phyloP scores from a whole-genome alignment of 2,888 invertebrate genomes.

The Orthosia gracilis region DNA sequence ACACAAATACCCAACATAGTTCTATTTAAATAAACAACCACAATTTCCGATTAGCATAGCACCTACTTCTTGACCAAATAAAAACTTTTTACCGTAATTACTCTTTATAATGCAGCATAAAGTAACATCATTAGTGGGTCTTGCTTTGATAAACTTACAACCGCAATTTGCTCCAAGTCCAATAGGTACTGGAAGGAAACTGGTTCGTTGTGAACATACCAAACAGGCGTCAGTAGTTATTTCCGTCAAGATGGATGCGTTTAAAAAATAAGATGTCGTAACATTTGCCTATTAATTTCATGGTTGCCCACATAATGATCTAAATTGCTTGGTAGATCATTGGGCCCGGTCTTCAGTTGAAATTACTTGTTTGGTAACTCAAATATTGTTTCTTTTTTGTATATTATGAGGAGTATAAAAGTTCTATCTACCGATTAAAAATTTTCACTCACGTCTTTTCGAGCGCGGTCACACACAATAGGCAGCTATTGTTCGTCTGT shows the following conservation, averaged over 20 bases:
- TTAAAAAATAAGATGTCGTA: conserved; percentile 81
- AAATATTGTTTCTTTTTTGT: conserved; percentile 46
- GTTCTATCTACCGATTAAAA: conserved; percentile 49
- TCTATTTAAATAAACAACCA: conserved; percentile 16
- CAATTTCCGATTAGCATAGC: conserved; percentile 5
- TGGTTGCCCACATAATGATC: conserved; percentile 80
- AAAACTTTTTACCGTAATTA: conserved; percentile 39
- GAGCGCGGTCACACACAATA: conserved; percentile 60
- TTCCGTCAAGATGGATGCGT: conserved; percentile 80
- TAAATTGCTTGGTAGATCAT: conserved; percentile 64
- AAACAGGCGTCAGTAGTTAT: conserved; percentile 77
- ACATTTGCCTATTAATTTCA: conserved; percentile 82
- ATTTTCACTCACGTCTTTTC: conserved; percentile 49
- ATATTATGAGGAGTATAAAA: conserved; percentile 37
- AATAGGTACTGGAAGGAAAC: conserved; percentile 71
- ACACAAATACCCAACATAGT: conserved; percentile 7
- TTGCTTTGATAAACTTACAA: conserved; percentile 52
- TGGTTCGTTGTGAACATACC: conserved; percentile 64
- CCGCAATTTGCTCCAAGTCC: conserved; percentile 58
- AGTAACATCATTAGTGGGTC: conserved; percentile 39
- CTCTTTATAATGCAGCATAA: conserved; percentile 43
- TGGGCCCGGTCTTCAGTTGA: conserved; percentile 46
- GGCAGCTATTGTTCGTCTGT: conserved; percentile 62
- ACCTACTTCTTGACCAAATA: conserved; percentile 22
- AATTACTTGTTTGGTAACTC: conserved; percentile 64